These are phyloP conservation scores for Choreutis nemorana DNA, from an alignment of 2,888 invertebrate genomes.

Conservation along the genomic window DNA sequence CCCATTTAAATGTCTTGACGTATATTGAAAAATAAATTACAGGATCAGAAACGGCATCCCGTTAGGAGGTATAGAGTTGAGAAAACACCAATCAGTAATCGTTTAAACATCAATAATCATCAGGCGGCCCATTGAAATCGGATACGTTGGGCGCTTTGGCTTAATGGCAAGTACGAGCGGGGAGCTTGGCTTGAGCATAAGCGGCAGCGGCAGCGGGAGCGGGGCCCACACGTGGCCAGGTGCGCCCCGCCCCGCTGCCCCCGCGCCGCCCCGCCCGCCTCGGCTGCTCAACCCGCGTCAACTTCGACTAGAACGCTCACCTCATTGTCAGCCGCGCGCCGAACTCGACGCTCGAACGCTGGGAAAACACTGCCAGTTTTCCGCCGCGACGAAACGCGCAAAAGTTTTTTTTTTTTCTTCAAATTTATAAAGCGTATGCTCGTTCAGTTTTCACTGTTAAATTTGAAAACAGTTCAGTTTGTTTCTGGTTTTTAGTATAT, in stretches of 20 bases:
- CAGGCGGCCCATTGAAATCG: slow-evolving; percentile 45
- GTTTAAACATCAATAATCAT: slow-evolving; percentile 34
- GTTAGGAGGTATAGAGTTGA: too few relatives aligned
- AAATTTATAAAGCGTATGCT: neutral
- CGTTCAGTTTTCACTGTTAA: slow-evolving; percentile 1
- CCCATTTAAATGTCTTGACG: too few relatives aligned
- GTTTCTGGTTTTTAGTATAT: slow-evolving; percentile 1
- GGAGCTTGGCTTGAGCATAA: slow-evolving; percentile 18
- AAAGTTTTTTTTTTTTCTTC: slow-evolving; percentile 15
- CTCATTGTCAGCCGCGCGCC: slow-evolving; percentile 52
- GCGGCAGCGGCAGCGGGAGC: slow-evolving; percentile 30
- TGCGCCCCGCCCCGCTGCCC: slow-evolving; percentile 53
- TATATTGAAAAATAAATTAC: too few relatives aligned
- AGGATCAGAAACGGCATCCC: too few relatives aligned
- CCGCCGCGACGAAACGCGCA: slow-evolving; percentile 21
- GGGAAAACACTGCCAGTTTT: slow-evolving; percentile 62
- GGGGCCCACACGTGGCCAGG: slow-evolving; percentile 43
- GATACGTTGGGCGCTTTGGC: slow-evolving; percentile 31
- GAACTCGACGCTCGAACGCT: slow-evolving; percentile 62
- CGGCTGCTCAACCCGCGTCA: slow-evolving; percentile 19
- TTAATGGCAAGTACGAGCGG: slow-evolving; percentile 37
- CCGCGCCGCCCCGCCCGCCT: slow-evolving; percentile 34
- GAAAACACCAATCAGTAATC: slow-evolving; percentile 26
- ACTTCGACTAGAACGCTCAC: slow-evolving; percentile 28
- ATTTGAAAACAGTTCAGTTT: neutral